phyloP scores from a whole-genome alignment of 2,113 vertebrate species.

The Tachuris rubrigastra region DNA sequence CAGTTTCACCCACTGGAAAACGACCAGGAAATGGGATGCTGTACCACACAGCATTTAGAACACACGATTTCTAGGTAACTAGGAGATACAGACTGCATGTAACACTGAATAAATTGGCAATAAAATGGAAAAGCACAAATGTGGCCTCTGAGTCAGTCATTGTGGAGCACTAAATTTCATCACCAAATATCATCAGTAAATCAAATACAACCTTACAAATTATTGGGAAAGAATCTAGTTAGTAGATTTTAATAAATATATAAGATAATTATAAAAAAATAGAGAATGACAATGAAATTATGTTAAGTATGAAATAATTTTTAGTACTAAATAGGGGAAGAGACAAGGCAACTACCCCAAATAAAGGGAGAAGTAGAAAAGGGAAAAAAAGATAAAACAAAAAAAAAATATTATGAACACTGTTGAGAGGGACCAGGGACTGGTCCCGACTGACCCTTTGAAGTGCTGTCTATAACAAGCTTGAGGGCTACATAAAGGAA shows the following conservation, averaged over 20 bases:
- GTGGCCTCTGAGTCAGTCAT: neutral
- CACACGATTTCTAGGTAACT: neutral
- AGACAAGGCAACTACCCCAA: neutral
- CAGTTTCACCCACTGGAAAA: neutral
- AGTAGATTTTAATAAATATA: neutral
- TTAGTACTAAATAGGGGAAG: neutral
- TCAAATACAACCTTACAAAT: neutral
- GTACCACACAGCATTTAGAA: neutral
- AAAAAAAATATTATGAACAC: neutral
- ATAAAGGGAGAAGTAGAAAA: rapidly evolving
- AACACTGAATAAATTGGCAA: neutral
- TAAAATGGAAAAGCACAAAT: neutral
- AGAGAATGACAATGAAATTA: neutral
- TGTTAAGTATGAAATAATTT: neutral
- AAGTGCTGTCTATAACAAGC: neutral
- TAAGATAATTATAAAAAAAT: neutral
- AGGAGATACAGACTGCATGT: neutral
- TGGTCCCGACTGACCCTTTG: neutral
- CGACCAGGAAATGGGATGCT: neutral
- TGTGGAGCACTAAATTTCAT: neutral
- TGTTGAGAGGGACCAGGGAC: neutral
- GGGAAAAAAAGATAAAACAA: neutral
- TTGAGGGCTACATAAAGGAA: neutral
- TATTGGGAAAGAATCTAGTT: neutral
- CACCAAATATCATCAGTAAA: neutral